These are phyloP conservation scores for Sylvilagus floridanus DNA, from an alignment of 2,797 vertebrate species.

Conservation along the genomic window DNA sequence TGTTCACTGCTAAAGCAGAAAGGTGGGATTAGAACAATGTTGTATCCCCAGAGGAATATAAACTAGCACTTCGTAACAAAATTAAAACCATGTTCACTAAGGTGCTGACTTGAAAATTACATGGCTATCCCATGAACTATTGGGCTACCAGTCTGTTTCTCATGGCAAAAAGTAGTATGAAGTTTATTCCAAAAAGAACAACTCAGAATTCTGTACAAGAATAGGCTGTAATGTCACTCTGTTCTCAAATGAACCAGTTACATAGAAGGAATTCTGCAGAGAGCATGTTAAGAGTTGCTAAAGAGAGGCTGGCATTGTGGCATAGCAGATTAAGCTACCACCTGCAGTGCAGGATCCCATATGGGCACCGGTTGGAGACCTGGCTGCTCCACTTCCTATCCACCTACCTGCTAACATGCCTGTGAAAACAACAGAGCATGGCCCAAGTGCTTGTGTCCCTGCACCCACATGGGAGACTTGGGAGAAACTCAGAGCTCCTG, in stretches of 20 bases:
- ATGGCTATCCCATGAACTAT: not conserved
- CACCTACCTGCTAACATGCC: too few relatives aligned
- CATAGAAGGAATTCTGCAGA: not conserved
- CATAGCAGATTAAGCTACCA: too few relatives aligned
- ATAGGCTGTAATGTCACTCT: constrained; percentile 14
- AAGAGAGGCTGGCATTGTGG: not conserved
- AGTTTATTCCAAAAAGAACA: not conserved
- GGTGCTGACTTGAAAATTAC: constrained; percentile 30
- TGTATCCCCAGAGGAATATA: constrained; percentile 56
- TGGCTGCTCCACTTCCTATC: too few relatives aligned
- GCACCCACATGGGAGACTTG: too few relatives aligned
- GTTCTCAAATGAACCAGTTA: constrained; percentile 14
- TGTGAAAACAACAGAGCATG: too few relatives aligned
- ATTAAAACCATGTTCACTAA: constrained; percentile 26
- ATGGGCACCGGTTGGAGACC: too few relatives aligned
- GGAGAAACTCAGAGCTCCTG: too few relatives aligned
- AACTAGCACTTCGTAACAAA: constrained; percentile 48
- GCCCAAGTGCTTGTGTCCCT: too few relatives aligned
- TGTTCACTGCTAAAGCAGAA: constrained; percentile 64
- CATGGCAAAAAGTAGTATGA: not conserved
- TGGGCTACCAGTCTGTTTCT: constrained; percentile 33
- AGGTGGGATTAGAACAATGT: constrained; percentile 51
- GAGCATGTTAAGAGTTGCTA: not conserved
- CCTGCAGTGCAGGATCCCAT: too few relatives aligned
- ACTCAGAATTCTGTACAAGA: not conserved